Base-by-base conservation (phyloP, 1,140 invertebrate genomes). In the Eurosta solidaginis region DNA sequence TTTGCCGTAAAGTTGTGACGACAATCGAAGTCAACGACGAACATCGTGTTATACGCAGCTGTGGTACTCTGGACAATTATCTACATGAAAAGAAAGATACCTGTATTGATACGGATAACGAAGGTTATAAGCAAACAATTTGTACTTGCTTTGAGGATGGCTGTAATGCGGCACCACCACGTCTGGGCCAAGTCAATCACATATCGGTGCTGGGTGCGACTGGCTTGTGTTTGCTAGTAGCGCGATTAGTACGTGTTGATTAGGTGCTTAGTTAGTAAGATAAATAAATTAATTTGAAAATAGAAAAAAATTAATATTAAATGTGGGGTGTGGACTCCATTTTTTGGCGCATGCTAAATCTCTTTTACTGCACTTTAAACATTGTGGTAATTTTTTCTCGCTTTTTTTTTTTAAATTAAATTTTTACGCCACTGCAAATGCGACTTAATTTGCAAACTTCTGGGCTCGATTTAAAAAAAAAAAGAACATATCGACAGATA, bases 121-220 rank as follows among this genome's bases (percentile, higher is more conserved):
- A 90, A 54, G 90, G 90, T 78, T 90, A 90, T 77, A 82, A 89
- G 29, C 90, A 91, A 79, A 88, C 83, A 0, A 89, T 91, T 40
- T 91, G 90, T 82, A 89, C 90, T 80, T 91, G 90, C 81, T 89
- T 88, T 82, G 79, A 79, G 0, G 90, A 91, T 77, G 88, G 87
- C 50, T 91, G 90, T 80, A 91, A 91, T 76, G 80, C 82, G 0
- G 88, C 84, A 1, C 79, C 29, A 3, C 17, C 40, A 7, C 74
- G 74, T 44, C 29, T 52, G 27, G 74, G 29, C 74, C 12, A 25
- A 54, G 22, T 20, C 42, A n/a, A n/a, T 50, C 54, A 76, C 17
- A 40, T 73, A 74, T 45, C 74, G 6, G 50, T 75, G 27, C n/a
- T 78, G 50, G 27, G 33, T 29, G 74, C 54, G 50, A 76, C 74